These are phyloP conservation scores for Tridacna gigas DNA, from an alignment of 2,888 invertebrate genomes.

Conservation along the genomic window DNA sequence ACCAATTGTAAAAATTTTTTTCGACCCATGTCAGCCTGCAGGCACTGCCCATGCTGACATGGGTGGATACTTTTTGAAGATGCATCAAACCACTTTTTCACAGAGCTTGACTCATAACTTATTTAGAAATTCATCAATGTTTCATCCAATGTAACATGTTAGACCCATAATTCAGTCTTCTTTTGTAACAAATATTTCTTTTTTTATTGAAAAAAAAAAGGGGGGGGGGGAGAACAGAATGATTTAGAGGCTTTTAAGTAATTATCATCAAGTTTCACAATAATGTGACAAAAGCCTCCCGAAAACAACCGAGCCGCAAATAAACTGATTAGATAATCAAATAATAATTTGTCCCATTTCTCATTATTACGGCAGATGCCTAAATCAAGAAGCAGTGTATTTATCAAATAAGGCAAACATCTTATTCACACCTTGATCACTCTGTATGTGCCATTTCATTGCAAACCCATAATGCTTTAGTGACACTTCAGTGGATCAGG, in stretches of 20 bases:
- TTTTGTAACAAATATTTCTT: too few species aligned
- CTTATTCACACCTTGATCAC: constrained; percentile 38
- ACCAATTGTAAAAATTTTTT: too few species aligned
- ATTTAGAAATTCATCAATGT: too few species aligned
- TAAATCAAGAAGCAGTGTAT: constrained; percentile 25
- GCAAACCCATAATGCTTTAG: constrained; percentile 28
- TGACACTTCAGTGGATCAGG: constrained; percentile 23
- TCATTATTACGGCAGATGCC: constrained; percentile 15
- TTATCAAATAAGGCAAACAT: constrained; percentile 36
- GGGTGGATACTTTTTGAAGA: too few species aligned
- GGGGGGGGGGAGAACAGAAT: background rate
- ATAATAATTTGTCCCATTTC: constrained; percentile 10
- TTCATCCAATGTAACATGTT: too few species aligned
- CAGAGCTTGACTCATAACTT: too few species aligned
- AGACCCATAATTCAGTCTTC: too few species aligned
- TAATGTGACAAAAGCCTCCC: constrained; percentile 17
- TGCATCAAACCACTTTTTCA: too few species aligned
- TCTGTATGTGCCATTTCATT: constrained; percentile 24
- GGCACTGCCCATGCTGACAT: too few species aligned
- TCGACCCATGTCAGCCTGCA: too few species aligned
- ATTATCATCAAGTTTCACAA: background rate
- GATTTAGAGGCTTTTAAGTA: constrained; percentile 24
- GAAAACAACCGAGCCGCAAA: constrained; percentile 1
- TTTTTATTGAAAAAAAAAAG: too few species aligned
- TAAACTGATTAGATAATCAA: constrained; percentile 27